These are phyloP conservation scores for Eustalomyia histrio DNA, from an alignment of 2,888 invertebrate genomes.

Conservation along the genomic window DNA sequence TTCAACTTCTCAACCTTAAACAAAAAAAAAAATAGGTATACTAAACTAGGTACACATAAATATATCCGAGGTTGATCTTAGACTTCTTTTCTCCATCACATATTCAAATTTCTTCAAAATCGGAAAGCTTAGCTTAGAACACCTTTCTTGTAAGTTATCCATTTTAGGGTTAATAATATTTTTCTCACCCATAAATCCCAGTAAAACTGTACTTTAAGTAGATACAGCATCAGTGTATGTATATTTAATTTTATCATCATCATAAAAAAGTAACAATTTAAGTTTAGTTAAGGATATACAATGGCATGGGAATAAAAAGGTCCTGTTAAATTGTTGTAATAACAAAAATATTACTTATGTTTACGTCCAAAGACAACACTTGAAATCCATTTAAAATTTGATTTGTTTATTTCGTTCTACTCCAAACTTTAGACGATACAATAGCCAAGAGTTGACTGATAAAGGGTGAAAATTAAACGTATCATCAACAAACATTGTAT, in stretches of 20 bases:
- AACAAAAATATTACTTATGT: slow-evolving; percentile 51
- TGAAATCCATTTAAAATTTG: slow-evolving; percentile 66
- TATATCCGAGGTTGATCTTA: no score
- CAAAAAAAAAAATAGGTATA: no score
- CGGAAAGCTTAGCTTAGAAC: no score
- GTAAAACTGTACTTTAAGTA: no score
- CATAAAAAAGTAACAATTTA: slow-evolving; percentile 34
- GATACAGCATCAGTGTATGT: no score
- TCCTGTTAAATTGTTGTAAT: slow-evolving; percentile 35
- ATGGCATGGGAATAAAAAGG: slow-evolving; percentile 16
- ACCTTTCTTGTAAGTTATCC: no score
- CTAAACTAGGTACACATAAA: no score
- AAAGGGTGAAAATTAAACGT: slow-evolving; percentile 64
- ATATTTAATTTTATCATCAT: neutral
- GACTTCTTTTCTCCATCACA: no score
- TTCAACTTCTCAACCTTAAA: no score
- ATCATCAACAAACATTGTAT: slow-evolving; percentile 47
- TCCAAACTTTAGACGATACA: slow-evolving; percentile 8
- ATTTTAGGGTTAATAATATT: no score
- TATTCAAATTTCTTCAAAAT: no score
- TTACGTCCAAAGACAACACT: slow-evolving; percentile 59
- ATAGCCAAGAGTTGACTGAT: neutral
- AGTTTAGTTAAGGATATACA: slow-evolving; percentile 42
- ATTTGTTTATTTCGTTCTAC: slow-evolving; percentile 62
- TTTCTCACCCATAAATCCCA: no score